A percentile compares a stretch with the other conserved stretches of the same genome.
phyloP scores from a whole-genome alignment of 2,113 vertebrate species.

The Arenaria interpres region DNA sequence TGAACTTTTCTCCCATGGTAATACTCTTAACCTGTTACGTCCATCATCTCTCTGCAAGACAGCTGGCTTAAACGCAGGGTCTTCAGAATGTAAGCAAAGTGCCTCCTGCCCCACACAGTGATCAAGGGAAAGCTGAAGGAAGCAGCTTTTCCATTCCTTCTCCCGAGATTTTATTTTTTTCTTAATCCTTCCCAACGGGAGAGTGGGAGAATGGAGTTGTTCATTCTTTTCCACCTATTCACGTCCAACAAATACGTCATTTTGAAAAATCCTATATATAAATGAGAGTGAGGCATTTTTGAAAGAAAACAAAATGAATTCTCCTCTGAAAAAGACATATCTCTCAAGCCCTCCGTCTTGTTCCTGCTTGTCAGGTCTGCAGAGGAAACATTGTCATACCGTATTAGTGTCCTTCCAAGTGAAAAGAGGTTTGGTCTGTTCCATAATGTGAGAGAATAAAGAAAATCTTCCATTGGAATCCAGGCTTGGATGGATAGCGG shows the following conservation, averaged over 20 bases:
- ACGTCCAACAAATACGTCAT: neutral
- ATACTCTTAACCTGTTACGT: neutral
- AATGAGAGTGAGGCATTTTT: neutral
- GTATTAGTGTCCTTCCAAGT: neutral
- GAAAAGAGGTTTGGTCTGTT: slow-evolving; percentile 17
- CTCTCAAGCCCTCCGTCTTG: neutral
- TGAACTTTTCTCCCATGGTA: neutral
- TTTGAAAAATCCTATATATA: neutral
- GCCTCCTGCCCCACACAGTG: neutral
- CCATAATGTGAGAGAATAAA: neutral
- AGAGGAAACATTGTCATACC: neutral
- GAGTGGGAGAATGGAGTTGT: neutral
- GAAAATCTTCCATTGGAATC: neutral
- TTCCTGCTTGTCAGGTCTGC: neutral
- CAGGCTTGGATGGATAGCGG: neutral
- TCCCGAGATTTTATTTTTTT: neutral
- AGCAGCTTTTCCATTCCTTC: neutral
- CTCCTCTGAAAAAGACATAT: neutral
- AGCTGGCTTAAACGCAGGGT: neutral
- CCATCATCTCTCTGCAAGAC: slow-evolving; percentile 45
- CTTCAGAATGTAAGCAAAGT: neutral
- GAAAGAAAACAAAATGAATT: slow-evolving; percentile 38
- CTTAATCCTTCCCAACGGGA: neutral
- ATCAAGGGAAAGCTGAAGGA: neutral
- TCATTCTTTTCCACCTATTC: neutral